phyloP scores from a whole-genome alignment of 2,888 invertebrate genomes.

The Drosophila ustulata region DNA sequence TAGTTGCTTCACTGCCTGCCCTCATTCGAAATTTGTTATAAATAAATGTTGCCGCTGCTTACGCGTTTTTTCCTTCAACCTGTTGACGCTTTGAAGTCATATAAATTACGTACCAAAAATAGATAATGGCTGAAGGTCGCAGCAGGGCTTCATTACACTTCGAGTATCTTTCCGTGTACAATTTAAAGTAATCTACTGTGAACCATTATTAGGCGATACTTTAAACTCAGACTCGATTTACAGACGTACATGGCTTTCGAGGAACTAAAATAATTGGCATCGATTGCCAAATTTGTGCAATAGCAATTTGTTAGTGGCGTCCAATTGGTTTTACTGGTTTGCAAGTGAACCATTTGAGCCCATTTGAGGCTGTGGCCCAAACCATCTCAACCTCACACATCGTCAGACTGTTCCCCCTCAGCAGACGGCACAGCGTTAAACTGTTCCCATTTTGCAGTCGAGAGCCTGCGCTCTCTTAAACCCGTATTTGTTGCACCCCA shows the following conservation, averaged over 20 bases:
- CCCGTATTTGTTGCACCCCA: background rate
- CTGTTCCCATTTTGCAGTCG: background rate
- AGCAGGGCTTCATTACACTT: background rate
- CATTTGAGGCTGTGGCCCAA: background rate
- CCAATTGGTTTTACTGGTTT: conserved; percentile 1
- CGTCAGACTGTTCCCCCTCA: background rate
- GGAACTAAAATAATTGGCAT: background rate
- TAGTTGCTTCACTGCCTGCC: background rate
- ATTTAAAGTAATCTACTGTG: background rate
- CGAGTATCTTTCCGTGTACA: background rate
- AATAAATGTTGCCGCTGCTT: background rate
- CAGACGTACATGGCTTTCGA: background rate
- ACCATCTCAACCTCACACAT: background rate
- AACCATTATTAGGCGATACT: background rate
- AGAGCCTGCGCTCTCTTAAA: conserved; percentile 41
- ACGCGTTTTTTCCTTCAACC: background rate
- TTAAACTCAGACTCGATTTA: background rate
- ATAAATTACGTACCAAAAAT: conserved; percentile 1
- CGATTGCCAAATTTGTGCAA: background rate
- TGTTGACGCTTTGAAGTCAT: conserved; percentile 2
- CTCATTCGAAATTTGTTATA: background rate
- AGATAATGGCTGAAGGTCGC: background rate
- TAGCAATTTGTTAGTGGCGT: conserved; percentile 2
- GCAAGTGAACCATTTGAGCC: background rate
- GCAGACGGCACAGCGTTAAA: background rate